Base-by-base conservation (phyloP, 2,888 invertebrate species). In the Minunthozetes semirufus region DNA sequence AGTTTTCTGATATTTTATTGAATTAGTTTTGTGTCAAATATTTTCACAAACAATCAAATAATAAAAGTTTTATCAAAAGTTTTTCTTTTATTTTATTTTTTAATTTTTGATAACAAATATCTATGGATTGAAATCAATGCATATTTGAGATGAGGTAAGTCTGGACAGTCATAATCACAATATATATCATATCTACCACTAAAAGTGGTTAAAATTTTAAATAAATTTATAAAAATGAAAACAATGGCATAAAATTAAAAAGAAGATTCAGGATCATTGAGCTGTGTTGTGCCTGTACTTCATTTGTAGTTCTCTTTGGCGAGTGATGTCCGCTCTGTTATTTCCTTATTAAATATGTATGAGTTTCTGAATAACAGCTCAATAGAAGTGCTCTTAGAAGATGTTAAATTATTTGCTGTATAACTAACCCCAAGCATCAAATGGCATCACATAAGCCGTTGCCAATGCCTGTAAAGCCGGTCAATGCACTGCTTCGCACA, bases 301-400 rank as follows among this genome's bases (percentile, higher is more conserved):
- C 56, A n/a, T n/a, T 53, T 8, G 53, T 53, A 53, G 53, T n/a
- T 17, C n/a, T 42, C 8, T 42, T 11, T 6, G 8, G 11, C 42
- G 11, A 11, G 42, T 42, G 5, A 17, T 56, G 56, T 56, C 56
- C 56, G 19, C 17, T 56, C 17, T 25, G 56, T 13, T 56, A 25
- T 56, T 56, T 56, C 56, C 56, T 56, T 56, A 56, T 56, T 56
- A 56, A 56, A 56, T 56, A 56, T 56, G 56, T 56, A 56, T 56
- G 56, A 56, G 56, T 56, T 19, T n/a, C 6, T 8, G 50, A 50
- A 50, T 50, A 50, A 13, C 50, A 50, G 50, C 19, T 17, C 50
- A 8, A 50, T 50, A n/a, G 6, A 19, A 50, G 4, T 50, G 13
- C 56, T 56, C 56, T 56, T 56, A 22, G 19, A 56, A 56, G 19